Conservation (phyloP, 2,888 invertebrate species). For the Apotomis capreana region DNA sequence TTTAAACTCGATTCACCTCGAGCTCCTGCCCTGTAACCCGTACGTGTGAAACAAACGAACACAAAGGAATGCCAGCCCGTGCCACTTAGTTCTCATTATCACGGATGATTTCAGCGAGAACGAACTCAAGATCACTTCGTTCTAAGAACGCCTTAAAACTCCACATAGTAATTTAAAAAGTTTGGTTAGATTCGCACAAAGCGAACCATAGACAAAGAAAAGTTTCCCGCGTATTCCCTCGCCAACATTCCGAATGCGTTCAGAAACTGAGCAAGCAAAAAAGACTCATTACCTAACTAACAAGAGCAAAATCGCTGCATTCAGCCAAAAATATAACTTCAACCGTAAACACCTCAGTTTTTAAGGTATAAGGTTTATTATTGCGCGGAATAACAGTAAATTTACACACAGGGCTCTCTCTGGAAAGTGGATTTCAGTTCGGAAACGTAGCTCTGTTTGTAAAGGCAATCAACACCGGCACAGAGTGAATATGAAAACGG, state of each 20-base stretch:
- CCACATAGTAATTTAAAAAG: slow-evolving; percentile 15
- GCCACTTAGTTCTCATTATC: slow-evolving; percentile 39
- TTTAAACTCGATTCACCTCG: slow-evolving; percentile 7
- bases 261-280: slow-evolving; percentile 31
- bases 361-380: slow-evolving; percentile 19
- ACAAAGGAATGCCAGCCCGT: slow-evolving; percentile 29
- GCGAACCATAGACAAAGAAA: slow-evolving; percentile 27
- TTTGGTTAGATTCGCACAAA: slow-evolving; percentile 20
- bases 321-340: slow-evolving; percentile 23
- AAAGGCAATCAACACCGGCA: slow-evolving; percentile 54
- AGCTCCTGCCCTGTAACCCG: not conserved
- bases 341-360: not conserved
- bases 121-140: slow-evolving; percentile 21
- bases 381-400: slow-evolving; percentile 4
- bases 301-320: slow-evolving; percentile 32
- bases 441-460: slow-evolving; percentile 53
- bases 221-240: slow-evolving; percentile 30
- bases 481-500: slow-evolving; percentile 35
- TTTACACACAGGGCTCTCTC: slow-evolving; percentile 31
- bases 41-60: slow-evolving; percentile 6
- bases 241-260: slow-evolving; percentile 31
- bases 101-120: slow-evolving; percentile 31
- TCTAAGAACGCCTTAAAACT: slow-evolving; percentile 14
- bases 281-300: slow-evolving; percentile 37
- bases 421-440: slow-evolving; percentile 51